Evolutionary conservation across 2,888 invertebrate species (phyloP).

Genomic region (Pteria penguin): DNA sequence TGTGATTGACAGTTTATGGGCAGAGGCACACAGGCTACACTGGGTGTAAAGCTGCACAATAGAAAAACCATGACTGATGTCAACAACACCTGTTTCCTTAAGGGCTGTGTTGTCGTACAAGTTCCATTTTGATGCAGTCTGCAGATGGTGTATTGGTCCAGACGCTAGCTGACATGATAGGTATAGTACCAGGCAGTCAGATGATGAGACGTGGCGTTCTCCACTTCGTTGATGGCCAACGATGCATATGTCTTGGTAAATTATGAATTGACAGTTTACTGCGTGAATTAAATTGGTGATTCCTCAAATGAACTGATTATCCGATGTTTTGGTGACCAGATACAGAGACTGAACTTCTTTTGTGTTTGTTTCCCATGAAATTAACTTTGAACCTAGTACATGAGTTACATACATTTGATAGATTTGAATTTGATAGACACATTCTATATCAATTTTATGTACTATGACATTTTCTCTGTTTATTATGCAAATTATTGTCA

Average conservation of each 20-base stretch:
- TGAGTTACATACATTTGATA: neutral
- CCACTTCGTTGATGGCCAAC: neutral
- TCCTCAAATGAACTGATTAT: no score
- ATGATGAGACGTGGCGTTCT: neutral
- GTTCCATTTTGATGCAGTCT: neutral
- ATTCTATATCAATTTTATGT: neutral
- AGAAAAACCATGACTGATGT: neutral
- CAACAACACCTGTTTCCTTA: no score
- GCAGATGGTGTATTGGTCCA: neutral
- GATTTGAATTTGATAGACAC: neutral
- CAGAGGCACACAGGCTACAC: neutral
- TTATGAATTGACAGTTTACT: no score
- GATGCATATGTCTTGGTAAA: neutral
- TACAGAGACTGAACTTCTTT: neutral
- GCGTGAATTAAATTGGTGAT: no score
- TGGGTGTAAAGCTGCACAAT: neutral
- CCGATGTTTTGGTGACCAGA: neutral
- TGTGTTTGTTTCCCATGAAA: neutral
- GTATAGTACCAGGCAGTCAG: neutral
- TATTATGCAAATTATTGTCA: neutral
- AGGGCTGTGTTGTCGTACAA: neutral
- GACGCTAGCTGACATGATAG: neutral
- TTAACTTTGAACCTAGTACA: neutral
- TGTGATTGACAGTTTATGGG: neutral
- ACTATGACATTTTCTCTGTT: neutral